A percentile compares a stretch with the other conserved stretches of the same genome.
These are phyloP conservation scores for Rapana venosa DNA, from an alignment of 2,888 invertebrate species.

Conservation along the genomic window DNA sequence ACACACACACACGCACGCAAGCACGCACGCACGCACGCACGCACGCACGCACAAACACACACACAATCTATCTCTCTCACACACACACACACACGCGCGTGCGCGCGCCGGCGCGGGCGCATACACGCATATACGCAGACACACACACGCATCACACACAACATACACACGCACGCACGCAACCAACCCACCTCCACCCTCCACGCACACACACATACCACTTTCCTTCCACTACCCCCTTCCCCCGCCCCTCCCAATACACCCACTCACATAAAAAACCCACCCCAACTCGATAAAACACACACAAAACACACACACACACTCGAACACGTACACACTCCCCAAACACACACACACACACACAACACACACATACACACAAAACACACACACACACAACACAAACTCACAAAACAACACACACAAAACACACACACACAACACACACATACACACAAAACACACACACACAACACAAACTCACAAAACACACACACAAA, in stretches of 20 bases:
- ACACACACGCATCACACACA: background rate
- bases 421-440: no score
- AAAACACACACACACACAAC: background rate
- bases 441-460: no score
- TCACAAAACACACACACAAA: no score
- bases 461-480: no score
- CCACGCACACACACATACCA: background rate
- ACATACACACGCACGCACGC: background rate
- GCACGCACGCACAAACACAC: background rate
- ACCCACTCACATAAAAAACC: background rate
- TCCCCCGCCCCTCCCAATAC: background rate
- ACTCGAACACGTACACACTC: background rate
- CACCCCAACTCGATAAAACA: background rate
- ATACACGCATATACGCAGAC: background rate
- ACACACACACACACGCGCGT: background rate
- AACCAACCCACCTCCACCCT: no score
- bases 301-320: background rate
- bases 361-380: background rate
- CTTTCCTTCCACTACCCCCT: no score
- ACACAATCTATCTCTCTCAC: background rate
- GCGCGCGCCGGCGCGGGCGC: background rate
- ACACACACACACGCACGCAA: background rate
- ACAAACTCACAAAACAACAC: no score
- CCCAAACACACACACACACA: background rate
- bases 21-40: background rate